These are phyloP conservation scores for Nothura maculosa DNA, from an alignment of 2,797 vertebrate genomes.

Conservation along the genomic window DNA sequence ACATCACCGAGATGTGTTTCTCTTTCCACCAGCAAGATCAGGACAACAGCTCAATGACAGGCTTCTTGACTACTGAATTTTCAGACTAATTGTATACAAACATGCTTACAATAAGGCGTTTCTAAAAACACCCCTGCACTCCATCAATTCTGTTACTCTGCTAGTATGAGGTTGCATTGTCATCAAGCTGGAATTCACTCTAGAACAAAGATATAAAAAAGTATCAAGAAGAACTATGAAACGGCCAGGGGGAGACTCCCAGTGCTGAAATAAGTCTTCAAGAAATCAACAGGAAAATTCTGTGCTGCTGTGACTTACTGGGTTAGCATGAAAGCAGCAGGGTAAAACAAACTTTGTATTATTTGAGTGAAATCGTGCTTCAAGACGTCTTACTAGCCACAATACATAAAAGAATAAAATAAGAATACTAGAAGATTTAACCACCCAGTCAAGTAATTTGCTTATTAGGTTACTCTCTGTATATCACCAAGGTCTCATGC, in stretches of 20 bases:
- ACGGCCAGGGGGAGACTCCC: neutral
- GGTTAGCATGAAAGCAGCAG: neutral
- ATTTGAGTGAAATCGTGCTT: constrained; percentile 8
- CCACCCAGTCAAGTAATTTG: neutral
- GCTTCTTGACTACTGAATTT: neutral
- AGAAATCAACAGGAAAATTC: constrained; percentile 29
- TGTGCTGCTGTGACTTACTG: constrained; percentile 1
- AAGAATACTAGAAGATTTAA: neutral
- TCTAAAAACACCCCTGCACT: neutral
- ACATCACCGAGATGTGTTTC: neutral
- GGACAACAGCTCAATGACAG: neutral
- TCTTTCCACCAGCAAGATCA: neutral
- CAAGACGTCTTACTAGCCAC: neutral
- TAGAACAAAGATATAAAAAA: neutral
- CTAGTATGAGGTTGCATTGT: neutral
- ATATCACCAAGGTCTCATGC: neutral
- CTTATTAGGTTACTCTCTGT: neutral
- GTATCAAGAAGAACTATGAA: neutral
- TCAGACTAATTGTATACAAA: neutral
- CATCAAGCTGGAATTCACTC: constrained; percentile 30
- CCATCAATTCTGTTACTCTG: neutral
- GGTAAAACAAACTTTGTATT: constrained; percentile 2
- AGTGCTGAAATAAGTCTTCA: constrained; percentile 33
- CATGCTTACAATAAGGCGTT: neutral
- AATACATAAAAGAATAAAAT: neutral